A percentile compares a stretch with the other conserved stretches of the same genome.
phyloP scores from a whole-genome alignment of 2,113 vertebrate genomes.

The Camelus bactrianus region DNA sequence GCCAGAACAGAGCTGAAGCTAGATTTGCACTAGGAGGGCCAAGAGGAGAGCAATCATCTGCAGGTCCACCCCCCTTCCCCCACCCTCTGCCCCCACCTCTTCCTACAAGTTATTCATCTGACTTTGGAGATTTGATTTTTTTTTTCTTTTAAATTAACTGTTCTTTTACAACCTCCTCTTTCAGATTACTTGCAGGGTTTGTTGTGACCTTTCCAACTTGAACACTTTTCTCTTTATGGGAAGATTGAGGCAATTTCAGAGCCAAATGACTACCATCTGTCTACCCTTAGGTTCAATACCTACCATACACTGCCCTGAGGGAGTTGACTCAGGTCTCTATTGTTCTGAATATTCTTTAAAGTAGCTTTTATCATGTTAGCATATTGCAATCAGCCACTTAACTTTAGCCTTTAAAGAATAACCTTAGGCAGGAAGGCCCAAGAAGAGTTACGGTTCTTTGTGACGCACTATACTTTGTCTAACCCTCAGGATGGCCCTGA shows the following conservation, averaged over 20 bases:
- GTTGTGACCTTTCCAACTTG: not conserved
- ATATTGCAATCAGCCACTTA: not conserved
- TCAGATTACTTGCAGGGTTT: not conserved
- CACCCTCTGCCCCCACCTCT: not conserved
- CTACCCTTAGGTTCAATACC: not conserved
- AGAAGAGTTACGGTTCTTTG: not conserved
- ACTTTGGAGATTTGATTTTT: not conserved
- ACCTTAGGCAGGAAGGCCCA: not conserved
- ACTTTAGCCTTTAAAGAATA: not conserved
- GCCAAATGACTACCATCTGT: not conserved
- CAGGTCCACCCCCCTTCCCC: no score
- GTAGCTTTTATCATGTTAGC: not conserved
- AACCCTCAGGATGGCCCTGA: constrained; percentile 62
- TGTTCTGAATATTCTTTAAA: not conserved
- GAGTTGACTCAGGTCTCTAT: not conserved
- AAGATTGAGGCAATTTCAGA: not conserved
- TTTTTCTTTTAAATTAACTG: not conserved
- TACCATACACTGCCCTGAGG: accelerated
- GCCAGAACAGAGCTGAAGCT: not conserved
- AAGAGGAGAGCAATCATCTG: not conserved
- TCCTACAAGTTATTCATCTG: not conserved
- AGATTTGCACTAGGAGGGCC: not conserved
- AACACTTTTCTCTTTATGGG: not conserved
- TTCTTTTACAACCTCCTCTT: not conserved
- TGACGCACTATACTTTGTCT: constrained; percentile 58